phyloP scores from a whole-genome alignment of 1,140 invertebrate genomes.

The Pseudomyrmex concolor region DNA sequence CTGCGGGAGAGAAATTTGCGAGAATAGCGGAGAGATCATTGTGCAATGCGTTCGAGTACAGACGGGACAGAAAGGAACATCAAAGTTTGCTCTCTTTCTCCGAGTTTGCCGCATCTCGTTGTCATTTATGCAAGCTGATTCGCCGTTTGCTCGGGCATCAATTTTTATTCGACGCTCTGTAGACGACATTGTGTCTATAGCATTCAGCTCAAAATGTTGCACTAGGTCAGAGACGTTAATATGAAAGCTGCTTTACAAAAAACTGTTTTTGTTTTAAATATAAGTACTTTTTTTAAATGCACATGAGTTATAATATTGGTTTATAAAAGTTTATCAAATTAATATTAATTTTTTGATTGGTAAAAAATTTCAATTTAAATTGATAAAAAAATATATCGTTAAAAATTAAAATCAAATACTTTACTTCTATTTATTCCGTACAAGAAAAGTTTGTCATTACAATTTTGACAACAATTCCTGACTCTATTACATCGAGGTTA shows the following conservation, averaged over 20 bases:
- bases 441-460: background rate
- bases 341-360: no score
- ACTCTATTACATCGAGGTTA: background rate
- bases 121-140: constrained; percentile 50
- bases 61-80: constrained; percentile 13
- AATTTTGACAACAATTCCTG: background rate
- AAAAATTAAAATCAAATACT: background rate
- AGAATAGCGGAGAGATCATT: constrained; percentile 46
- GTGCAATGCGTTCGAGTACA: constrained; percentile 6
- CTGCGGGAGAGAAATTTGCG: constrained; percentile 44
- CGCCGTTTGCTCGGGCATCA: constrained; percentile 27
- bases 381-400: background rate
- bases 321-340: no score
- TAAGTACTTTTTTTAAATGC: no score
- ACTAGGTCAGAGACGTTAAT: background rate
- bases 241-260: background rate
- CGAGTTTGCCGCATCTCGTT: background rate
- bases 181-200: background rate
- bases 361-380: no score
- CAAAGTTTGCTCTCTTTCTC: constrained; percentile 15
- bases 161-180: constrained; percentile 35
- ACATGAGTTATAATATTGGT: no score
- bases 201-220: constrained; percentile 5
- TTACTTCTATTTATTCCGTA: background rate
- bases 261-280: no score